Base-by-base conservation (phyloP, 2,888 invertebrate species). In the Eristalis arbustorum region DNA sequence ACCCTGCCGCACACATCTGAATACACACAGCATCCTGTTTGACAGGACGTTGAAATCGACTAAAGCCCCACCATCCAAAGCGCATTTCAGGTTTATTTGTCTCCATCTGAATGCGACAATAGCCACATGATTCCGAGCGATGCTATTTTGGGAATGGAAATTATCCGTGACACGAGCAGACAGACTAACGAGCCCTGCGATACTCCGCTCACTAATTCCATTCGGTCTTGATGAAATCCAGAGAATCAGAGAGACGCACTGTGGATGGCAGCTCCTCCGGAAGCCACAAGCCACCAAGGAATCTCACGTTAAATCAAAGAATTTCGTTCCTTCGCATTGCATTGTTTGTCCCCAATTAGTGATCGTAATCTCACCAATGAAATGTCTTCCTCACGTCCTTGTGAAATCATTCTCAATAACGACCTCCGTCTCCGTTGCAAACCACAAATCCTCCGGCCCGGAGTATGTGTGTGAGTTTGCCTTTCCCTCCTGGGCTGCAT, bases 381-480 rank as follows among this genome's bases (percentile, higher is more conserved):
- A 64, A 40, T 71, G 69, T 68, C 67, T 63, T 66, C 42, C 40
- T 34, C 42, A 31, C 64, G 34, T 64, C 18, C 40, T 42, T 67
- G 13, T 23, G 63, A 64, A 49, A 61, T 68, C 23, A 42, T 78
- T 64, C 22, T 25, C 57, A 57, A 76, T 84, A 80, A 74, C 64
- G 66, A 75, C 56, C 62, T 31, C 31, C 62, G 25, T 59, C 72
- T 81, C 66, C 59, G 59, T 72, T 61, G 66, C 56, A 61, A 67
- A 79, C 79, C 79, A 73, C 79, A 79, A 78, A 79, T 73, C 72
- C 14, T 25, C 14, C 59, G 59, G 23, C 25, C 13, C 59, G 25
- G 25, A 11, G 25, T 2, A 13, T 59, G 25, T 23, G 25, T 13
- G n/a, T n/a, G n/a, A n/a, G n/a, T n/a, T n/a, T n/a, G n/a, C 23